These are phyloP conservation scores for Leistus spinibarbis DNA, from an alignment of 2,888 invertebrate species.

Conservation along the genomic window DNA sequence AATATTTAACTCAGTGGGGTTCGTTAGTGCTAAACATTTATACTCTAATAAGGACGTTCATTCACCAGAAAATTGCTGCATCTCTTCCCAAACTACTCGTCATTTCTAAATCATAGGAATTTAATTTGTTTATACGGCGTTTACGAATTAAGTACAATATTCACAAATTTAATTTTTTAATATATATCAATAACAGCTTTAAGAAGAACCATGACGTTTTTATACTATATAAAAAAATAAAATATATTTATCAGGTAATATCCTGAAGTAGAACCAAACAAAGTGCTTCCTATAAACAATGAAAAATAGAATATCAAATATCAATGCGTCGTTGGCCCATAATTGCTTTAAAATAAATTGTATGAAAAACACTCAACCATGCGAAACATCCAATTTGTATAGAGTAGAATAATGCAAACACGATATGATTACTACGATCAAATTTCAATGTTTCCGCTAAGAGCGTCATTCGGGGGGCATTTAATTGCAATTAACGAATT, in stretches of 20 bases:
- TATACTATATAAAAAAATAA: not conserved
- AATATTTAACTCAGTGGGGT: conserved; percentile 19
- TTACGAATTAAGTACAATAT: too few species aligned
- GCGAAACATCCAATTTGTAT: not conserved
- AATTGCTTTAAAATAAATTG: not conserved
- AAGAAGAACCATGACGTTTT: not conserved
- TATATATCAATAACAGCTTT: not conserved
- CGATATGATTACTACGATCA: conserved; percentile 13
- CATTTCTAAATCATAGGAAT: too few species aligned
- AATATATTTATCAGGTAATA: not conserved
- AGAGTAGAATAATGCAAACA: not conserved
- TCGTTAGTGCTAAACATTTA: not conserved
- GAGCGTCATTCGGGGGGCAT: not conserved
- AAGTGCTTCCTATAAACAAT: not conserved
- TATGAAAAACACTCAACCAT: not conserved
- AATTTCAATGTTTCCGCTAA: conserved; percentile 25
- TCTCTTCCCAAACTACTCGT: too few species aligned
- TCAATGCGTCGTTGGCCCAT: not conserved
- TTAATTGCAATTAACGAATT: conserved; percentile 35
- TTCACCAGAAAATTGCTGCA: too few species aligned
- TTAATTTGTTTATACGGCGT: too few species aligned
- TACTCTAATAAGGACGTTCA: too few species aligned
- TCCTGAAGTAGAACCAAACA: not conserved
- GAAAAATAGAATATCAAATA: not conserved
- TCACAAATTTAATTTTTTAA: too few species aligned